Conservation (phyloP, 2,888 invertebrate species). For the Sphinx pinastri region DNA sequence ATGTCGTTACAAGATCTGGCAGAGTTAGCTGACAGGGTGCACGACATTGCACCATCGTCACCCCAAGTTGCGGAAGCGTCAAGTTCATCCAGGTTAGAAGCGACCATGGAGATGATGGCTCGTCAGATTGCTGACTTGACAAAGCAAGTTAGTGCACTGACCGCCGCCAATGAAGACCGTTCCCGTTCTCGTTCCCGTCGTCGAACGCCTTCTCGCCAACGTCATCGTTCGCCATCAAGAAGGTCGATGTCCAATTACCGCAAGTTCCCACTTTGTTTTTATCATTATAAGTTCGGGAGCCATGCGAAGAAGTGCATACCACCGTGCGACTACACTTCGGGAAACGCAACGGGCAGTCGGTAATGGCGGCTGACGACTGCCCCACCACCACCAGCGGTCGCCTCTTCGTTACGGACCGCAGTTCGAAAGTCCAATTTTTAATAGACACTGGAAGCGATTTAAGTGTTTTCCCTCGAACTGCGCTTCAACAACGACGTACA, state of each 20-base stretch:
- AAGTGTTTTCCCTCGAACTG: conserved; percentile 24
- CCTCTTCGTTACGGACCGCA: conserved; percentile 28
- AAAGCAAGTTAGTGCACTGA: neutral
- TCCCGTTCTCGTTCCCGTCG: neutral
- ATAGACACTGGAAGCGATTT: conserved; percentile 25
- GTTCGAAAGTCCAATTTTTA: conserved; percentile 5
- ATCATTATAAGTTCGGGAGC: conserved; percentile 25
- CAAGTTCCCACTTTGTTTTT: conserved; percentile 25
- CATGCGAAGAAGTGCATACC: conserved; percentile 21
- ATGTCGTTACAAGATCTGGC: neutral
- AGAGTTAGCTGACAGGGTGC: neutral
- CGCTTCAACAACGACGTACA: conserved; percentile 13
- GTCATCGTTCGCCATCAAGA: neutral
- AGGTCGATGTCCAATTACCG: neutral
- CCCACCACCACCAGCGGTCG: conserved; percentile 9
- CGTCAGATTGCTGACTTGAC: neutral
- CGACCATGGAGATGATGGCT: conserved; percentile 5
- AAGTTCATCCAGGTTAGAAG: neutral
- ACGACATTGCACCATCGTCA: neutral
- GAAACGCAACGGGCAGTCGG: conserved; percentile 29
- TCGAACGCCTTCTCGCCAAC: neutral
- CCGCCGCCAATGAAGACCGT: neutral
- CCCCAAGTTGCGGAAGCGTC: neutral
- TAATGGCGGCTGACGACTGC: conserved; percentile 30
- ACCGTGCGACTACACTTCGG: conserved; percentile 28